Base-by-base conservation (phyloP, 1,140 invertebrate genomes). In the Drosophila paulistorum region DNA sequence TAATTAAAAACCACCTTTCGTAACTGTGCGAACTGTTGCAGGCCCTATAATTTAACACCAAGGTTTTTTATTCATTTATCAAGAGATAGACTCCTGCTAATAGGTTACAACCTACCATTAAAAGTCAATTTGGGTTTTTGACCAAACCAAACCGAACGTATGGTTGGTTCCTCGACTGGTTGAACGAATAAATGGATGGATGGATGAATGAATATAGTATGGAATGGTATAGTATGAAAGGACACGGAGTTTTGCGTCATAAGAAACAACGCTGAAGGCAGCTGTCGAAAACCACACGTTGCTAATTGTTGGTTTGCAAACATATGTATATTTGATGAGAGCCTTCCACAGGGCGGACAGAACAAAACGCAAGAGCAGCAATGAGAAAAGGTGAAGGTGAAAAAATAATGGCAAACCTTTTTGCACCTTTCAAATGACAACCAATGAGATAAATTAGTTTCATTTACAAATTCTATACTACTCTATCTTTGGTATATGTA, bases 341-440 rank as follows among this genome's bases (percentile, higher is more conserved):
- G 70, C 57, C 68, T 65, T 77, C 35, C 5, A 11, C 23, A 33
- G 66, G 64, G 64, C 77, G 71, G 63, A 64, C 72, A 68, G 7
- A 51, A 51, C 45, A 51, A 26, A 37, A 37, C 9, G 9, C 35
- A 3, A 55, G 1, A 30, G 1, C 5, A 7, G n/a, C 17, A 23
- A 4, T 3, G 11, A 20, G 11, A 4, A 39, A 58, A 35, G 30
- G 35, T 17, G 51, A 66, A 68, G 65, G 74, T 66, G 66, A 54
- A 68, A 77, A 64, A 68, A 66, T 57, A 71, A 67, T 30, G 76
- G 66, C 75, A 76, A 80, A 84, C 81, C 79, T 74, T 83, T 84
- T 84, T 81, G 77, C 81, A 84, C 81, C 81, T 84, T 81, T 79
- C 81, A 67, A 64, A 67, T 80, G 77, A 68, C 77, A 84, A 81